phyloP scores from a whole-genome alignment of 2,888 invertebrate species.

The Synergus gifuensis region DNA sequence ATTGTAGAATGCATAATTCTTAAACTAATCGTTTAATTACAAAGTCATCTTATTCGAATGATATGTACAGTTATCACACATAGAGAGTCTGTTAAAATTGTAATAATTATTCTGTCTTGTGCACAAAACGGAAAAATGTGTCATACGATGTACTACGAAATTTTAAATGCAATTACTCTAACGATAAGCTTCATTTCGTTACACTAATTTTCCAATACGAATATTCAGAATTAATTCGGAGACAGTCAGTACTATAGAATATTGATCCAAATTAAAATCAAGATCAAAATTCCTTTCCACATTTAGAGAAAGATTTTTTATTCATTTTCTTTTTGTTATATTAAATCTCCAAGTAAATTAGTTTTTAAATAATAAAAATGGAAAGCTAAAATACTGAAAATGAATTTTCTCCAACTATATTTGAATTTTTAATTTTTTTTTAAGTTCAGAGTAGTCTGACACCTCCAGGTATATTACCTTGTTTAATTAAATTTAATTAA shows the following conservation, averaged over 20 bases:
- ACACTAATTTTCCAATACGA: conserved; percentile 29
- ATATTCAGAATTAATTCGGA: conserved; percentile 29
- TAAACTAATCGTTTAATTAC: conserved; percentile 49
- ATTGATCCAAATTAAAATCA: background rate
- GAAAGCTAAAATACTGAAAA: background rate
- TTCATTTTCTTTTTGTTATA: background rate
- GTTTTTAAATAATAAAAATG: background rate
- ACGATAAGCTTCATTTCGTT: conserved; percentile 14
- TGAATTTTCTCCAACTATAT: background rate
- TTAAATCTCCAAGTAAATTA: background rate
- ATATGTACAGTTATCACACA: conserved; percentile 65
- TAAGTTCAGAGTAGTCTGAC: background rate
- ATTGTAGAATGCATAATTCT: conserved; percentile 43
- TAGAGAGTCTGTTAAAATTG: conserved; percentile 54
- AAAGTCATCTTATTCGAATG: conserved; percentile 57
- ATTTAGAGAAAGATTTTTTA: background rate
- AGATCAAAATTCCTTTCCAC: background rate
- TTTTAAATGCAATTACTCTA: conserved; percentile 43
- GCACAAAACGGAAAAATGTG: conserved; percentile 34
- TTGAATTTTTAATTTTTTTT: background rate
- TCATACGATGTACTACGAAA: conserved; percentile 20
- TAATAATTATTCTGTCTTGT: conserved; percentile 27
- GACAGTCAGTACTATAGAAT: background rate
- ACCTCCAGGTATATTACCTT: background rate
- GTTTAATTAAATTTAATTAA: background rate